phyloP scores from a whole-genome alignment of 2,797 vertebrate genomes.

The Malacoraja senta region DNA sequence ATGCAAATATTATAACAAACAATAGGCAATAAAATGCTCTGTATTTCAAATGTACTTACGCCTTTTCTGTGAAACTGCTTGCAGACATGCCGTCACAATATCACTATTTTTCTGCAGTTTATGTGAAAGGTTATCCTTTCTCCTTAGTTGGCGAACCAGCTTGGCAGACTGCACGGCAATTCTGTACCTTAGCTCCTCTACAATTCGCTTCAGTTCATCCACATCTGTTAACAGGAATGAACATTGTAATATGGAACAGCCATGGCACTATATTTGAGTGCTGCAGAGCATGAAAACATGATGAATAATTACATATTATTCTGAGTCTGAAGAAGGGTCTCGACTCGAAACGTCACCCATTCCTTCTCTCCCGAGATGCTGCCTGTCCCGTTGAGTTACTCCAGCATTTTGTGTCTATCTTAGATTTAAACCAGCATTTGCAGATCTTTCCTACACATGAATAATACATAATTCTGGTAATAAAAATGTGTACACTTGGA shows the following conservation, averaged over 20 bases:
- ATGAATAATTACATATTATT: not conserved
- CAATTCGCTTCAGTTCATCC: constrained; percentile 68
- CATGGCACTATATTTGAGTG: not conserved
- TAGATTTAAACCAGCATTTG: too few species aligned
- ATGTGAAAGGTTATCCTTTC: constrained; percentile 74
- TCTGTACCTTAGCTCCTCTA: constrained; percentile 76
- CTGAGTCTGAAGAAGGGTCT: too few species aligned
- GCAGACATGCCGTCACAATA: constrained; percentile 85
- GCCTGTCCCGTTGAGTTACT: too few species aligned
- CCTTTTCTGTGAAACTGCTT: constrained; percentile 88
- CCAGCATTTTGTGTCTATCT: too few species aligned
- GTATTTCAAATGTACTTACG: constrained; percentile 61
- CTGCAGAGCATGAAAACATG: not conserved
- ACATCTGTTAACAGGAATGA: constrained; percentile 57
- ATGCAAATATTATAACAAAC: constrained; percentile 17
- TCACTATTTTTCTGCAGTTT: constrained; percentile 88
- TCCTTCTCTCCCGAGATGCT: too few species aligned
- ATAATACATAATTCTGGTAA: not conserved
- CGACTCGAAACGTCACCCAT: too few species aligned
- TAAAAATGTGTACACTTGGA: not conserved
- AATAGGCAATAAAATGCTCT: not conserved
- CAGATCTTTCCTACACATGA: not conserved
- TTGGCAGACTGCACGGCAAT: constrained; percentile 77
- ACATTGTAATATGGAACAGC: not conserved
- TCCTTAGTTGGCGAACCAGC: constrained; percentile 81